These are phyloP conservation scores for Asbolus verrucosus DNA, from an alignment of 1,140 invertebrate genomes.

Conservation along the genomic window DNA sequence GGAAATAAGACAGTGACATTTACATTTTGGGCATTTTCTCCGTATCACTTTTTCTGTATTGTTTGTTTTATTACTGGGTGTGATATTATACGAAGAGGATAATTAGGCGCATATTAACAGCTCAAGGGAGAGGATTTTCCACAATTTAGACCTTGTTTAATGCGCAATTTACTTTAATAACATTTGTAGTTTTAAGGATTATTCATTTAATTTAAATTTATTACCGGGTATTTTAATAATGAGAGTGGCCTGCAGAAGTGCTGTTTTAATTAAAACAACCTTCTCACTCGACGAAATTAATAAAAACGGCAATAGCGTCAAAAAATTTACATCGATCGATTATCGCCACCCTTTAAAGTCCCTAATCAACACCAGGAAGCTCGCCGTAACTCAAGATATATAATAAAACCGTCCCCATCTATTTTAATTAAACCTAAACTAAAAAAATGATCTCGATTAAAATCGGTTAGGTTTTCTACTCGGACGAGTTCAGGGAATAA, in stretches of 20 bases:
- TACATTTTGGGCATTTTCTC: slow-evolving; percentile 25
- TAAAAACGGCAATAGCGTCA: not conserved
- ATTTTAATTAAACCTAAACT: slow-evolving; percentile 32
- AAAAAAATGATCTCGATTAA: slow-evolving; percentile 38
- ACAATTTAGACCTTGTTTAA: slow-evolving; percentile 40
- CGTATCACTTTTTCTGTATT: slow-evolving; percentile 25
- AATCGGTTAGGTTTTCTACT: slow-evolving; percentile 35
- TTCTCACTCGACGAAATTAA: not conserved
- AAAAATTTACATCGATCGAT: slow-evolving; percentile 14
- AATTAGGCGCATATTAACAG: slow-evolving; percentile 37
- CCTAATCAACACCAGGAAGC: not conserved
- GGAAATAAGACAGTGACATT: slow-evolving; percentile 18
- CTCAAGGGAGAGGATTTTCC: slow-evolving; percentile 34
- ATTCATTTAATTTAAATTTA: slow-evolving; percentile 23
- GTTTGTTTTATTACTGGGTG: slow-evolving; percentile 36
- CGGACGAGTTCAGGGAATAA: slow-evolving; percentile 19
- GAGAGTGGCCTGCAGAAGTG: slow-evolving; percentile 11
- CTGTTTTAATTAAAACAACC: slow-evolving; percentile 33
- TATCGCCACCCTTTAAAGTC: not conserved
- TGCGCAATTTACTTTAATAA: slow-evolving; percentile 40
- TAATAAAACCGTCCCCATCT: not conserved
- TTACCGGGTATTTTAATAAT: slow-evolving; percentile 37
- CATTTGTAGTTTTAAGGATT: slow-evolving; percentile 36
- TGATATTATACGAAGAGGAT: slow-evolving; percentile 15
- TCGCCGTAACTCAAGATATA: not conserved